These are phyloP conservation scores for Xyrauchen texanus DNA, from an alignment of 2,113 vertebrate genomes.

Conservation along the genomic window DNA sequence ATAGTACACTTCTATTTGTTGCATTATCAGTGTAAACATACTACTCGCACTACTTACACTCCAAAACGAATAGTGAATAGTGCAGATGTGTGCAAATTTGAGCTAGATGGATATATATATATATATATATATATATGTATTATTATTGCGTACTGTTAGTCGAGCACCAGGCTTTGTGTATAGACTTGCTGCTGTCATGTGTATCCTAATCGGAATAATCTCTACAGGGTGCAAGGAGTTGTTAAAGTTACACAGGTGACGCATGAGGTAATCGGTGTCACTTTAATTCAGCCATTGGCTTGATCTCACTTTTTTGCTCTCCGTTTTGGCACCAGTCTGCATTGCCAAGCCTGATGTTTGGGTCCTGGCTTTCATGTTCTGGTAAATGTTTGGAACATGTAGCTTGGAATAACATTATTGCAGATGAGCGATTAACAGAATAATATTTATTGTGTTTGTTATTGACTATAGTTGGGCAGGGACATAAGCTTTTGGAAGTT, in stretches of 20 bases:
- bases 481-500: neutral
- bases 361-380: conserved; percentile 44
- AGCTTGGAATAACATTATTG: neutral
- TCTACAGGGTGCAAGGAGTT: conserved; percentile 62
- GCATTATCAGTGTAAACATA: no score
- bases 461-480: neutral
- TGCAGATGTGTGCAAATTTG: no score
- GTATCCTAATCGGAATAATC: conserved; percentile 63
- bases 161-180: no score
- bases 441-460: neutral
- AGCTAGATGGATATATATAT: no score
- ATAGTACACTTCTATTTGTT: no score
- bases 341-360: conserved; percentile 18
- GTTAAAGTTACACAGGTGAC: conserved; percentile 62
- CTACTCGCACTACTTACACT: no score
- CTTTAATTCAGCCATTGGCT: conserved; percentile 60
- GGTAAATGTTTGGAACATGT: conserved; percentile 9
- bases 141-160: no score
- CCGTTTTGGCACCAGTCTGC: conserved; percentile 42
- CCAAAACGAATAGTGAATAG: no score
- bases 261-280: conserved; percentile 68
- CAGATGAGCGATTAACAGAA: neutral
- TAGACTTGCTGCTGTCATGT: conserved; percentile 50
- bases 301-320: conserved; percentile 63
- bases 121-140: no score